Evolutionary conservation across 2,888 invertebrate species (phyloP).

Genomic region (Scelioninae gen. 2): DNA sequence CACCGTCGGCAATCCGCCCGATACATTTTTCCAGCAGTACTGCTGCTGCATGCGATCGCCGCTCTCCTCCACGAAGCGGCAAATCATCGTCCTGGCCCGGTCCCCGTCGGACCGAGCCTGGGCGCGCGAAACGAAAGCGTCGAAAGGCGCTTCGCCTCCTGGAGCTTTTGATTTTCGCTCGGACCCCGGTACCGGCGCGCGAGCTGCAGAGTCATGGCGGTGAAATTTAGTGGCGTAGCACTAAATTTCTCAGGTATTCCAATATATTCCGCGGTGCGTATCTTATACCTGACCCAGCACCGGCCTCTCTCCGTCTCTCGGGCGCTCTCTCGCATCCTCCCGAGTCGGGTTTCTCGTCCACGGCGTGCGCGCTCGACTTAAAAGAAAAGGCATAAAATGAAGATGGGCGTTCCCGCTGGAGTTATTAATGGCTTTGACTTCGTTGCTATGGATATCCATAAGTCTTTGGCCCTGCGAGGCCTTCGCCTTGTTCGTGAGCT

Average conservation of each 20-base stretch:
- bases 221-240: conserved; percentile 72
- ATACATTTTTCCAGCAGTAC: too few relatives aligned
- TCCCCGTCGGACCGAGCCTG: conserved; percentile 11
- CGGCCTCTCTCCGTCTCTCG: conserved; percentile 38
- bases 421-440: conserved; percentile 76
- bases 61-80: too few relatives aligned
- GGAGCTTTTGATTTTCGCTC: conserved; percentile 60
- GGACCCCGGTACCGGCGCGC: conserved; percentile 35
- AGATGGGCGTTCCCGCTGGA: conserved; percentile 74
- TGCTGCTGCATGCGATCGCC: too few relatives aligned
- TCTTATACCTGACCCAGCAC: conserved; percentile 63
- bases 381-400: conserved; percentile 75
- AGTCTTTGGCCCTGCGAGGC: conserved; percentile 71
- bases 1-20: too few relatives aligned
- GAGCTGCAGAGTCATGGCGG: conserved; percentile 67
- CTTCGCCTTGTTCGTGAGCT: conserved; percentile 56
- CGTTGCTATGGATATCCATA: conserved; percentile 76
- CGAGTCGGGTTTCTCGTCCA: conserved; percentile 51
- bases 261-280: conserved; percentile 73
- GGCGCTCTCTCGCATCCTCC: conserved; percentile 48
- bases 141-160: conserved; percentile 61
- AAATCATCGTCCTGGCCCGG: conserved; percentile 20
- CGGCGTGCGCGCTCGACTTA: conserved; percentile 72
- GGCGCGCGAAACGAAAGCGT: conserved; percentile 40
- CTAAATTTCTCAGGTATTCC: conserved; percentile 75